Base-by-base conservation (phyloP, 1,140 invertebrate species). In the Triops cancriformis region DNA sequence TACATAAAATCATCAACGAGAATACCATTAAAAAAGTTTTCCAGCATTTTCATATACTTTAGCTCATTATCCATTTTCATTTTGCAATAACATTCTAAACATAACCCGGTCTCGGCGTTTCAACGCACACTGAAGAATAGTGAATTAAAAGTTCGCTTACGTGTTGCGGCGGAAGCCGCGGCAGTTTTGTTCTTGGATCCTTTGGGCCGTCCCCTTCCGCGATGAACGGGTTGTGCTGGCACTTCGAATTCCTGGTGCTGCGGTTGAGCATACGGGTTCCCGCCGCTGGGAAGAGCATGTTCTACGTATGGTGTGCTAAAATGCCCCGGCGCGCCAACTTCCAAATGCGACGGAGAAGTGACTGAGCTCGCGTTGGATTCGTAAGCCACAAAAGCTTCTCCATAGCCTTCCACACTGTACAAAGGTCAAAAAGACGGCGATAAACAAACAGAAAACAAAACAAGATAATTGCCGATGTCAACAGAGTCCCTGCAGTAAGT, bases 341-440 rank as follows among this genome's bases (percentile, higher is more conserved):
- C 73, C 27, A 64, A 74, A 23, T 26, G 41, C 77, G 27, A 75
- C 12, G 73, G 74, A 1, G 72, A 75, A 76, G 41, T 75, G 28
- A 75, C 23, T 6, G n/a, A 23, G n/a, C 26, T 74, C 3, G 26
- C 26, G n/a, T 79, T 73, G 42, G 72, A 79, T 10, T 76, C 51
- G 9, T 76, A 73, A 7, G 77, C 78, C 14, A 74, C 18, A 23
- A 64, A 43, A 1, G 74, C 73, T n/a, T 79, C 75, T 12, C 26
- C 74, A n/a, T 73, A 51, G 10, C 28, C 42, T 7, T 73, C 27
- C 41, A 28, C 79, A 26, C 51, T 79, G 31, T n/a, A 23, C 51
- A 37, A 37, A 37, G 31, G 2, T 37, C 31, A 37, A 37, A 37
- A 23, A 64, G 18, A 64, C 6, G 3, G 23, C 5, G n/a, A 64